phyloP scores from a whole-genome alignment of 2,797 vertebrate genomes.

The Sebastiscus albofasciatus region DNA sequence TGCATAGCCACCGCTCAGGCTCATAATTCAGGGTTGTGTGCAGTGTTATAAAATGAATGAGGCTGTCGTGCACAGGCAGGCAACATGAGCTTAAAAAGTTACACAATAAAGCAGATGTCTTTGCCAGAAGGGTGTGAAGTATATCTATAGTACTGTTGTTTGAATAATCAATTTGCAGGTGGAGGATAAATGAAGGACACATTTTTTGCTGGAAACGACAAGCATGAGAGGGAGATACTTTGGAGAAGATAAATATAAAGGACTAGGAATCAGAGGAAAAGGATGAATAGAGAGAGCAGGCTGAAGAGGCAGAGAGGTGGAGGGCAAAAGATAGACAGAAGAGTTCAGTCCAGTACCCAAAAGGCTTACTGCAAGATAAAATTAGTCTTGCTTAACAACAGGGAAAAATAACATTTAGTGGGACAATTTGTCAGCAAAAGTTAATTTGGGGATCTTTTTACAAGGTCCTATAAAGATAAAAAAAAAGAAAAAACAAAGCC shows the following conservation, averaged over 20 bases:
- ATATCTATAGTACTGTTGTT: slow-evolving; percentile 22
- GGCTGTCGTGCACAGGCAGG: neutral
- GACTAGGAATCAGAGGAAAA: slow-evolving; percentile 14
- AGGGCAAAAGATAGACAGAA: slow-evolving; percentile 1
- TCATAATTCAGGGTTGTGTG: slow-evolving; percentile 35
- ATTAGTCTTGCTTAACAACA: neutral
- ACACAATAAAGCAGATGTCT: slow-evolving; percentile 29
- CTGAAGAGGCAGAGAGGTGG: slow-evolving; percentile 1
- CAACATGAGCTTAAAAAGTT: slow-evolving; percentile 24
- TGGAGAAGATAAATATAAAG: slow-evolving; percentile 36
- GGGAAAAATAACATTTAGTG: neutral
- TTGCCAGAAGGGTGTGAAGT: neutral
- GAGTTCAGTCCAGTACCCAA: slow-evolving; percentile 27
- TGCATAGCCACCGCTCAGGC: slow-evolving; percentile 34
- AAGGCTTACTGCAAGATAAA: neutral
- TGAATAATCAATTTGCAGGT: slow-evolving; percentile 39
- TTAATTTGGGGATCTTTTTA: neutral
- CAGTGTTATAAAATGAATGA: slow-evolving; percentile 36
- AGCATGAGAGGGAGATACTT: slow-evolving; percentile 18
- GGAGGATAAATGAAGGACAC: slow-evolving; percentile 35
- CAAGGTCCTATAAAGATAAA: neutral
- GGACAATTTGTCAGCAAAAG: neutral
- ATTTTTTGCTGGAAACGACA: slow-evolving; percentile 10
- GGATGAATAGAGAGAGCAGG: slow-evolving; percentile 17
- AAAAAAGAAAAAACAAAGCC: neutral